These are phyloP conservation scores for Orius laevigatus DNA, from an alignment of 1,140 invertebrate genomes.

Conservation along the genomic window DNA sequence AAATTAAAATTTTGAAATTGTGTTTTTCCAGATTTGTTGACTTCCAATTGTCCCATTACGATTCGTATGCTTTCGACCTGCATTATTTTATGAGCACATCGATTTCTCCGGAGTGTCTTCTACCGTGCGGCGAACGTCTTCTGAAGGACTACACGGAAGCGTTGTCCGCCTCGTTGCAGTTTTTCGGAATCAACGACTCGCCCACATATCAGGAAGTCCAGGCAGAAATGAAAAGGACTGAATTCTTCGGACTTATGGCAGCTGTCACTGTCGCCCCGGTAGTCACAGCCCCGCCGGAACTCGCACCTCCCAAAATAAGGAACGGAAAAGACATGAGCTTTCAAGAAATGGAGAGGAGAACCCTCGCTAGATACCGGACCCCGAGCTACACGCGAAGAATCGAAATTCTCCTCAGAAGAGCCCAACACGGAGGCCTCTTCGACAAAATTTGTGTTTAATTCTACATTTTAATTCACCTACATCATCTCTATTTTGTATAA, in stretches of 20 bases:
- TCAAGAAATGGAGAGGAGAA: constrained; percentile 4
- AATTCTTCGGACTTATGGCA: constrained; percentile 10
- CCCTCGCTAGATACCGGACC: constrained; percentile 2
- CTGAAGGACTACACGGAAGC: constrained; percentile 1
- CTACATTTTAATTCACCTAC: no score
- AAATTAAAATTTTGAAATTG: no score
- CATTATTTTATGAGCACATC: constrained; percentile 12
- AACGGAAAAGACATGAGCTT: not conserved
- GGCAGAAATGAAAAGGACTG: constrained; percentile 6
- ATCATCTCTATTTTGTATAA: no score
- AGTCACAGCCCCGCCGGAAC: constrained; percentile 3
- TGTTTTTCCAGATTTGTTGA: constrained; percentile 12
- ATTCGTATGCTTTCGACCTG: constrained; percentile 11
- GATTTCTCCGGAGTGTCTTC: not conserved
- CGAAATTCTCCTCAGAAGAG: constrained; percentile 7
- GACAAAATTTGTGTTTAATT: not conserved
- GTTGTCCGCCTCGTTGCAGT: not conserved
- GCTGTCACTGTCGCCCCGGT: constrained; percentile 5
- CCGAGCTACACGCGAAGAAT: constrained; percentile 8
- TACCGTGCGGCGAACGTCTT: not conserved
- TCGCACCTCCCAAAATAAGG: not conserved
- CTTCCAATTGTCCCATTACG: constrained; percentile 15
- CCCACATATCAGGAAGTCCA: constrained; percentile 2
- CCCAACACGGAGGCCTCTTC: constrained; percentile 9
- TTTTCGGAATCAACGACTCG: not conserved